These are phyloP conservation scores for Pelodiscus sinensis DNA, from an alignment of 2,113 vertebrate species.

Conservation along the genomic window DNA sequence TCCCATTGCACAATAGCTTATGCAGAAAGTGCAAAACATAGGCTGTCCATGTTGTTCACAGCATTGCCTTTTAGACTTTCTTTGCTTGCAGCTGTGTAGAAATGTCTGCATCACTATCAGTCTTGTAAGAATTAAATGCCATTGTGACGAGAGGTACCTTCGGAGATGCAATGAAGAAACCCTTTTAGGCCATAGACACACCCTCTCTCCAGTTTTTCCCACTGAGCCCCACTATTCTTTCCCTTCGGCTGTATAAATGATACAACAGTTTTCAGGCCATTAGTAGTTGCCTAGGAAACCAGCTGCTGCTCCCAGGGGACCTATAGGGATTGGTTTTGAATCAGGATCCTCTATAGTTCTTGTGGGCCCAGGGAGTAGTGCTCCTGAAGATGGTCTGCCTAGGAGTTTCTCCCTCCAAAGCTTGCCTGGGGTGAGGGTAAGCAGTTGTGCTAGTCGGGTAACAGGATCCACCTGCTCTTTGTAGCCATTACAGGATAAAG, in stretches of 20 bases:
- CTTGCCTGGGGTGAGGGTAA: not conserved
- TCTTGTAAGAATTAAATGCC: not conserved
- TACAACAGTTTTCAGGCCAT: not conserved
- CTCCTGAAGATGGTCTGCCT: not conserved
- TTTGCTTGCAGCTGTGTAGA: not conserved
- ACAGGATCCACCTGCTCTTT: no score
- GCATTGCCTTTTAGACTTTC: not conserved
- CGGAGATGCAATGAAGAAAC: not conserved
- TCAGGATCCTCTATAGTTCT: not conserved
- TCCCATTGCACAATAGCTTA: not conserved
- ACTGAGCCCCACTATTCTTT: not conserved
- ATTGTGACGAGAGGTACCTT: not conserved
- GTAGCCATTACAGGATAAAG: not conserved
- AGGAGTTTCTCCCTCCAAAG: not conserved
- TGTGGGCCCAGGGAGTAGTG: not conserved
- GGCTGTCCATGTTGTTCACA: not conserved
- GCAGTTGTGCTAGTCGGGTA: not conserved
- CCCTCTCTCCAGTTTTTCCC: not conserved
- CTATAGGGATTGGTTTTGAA: not conserved
- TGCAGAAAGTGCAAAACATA: not conserved
- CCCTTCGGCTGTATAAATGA: not conserved
- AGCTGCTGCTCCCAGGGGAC: not conserved
- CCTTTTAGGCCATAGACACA: not conserved
- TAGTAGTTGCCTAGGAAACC: slow-evolving; percentile 34
- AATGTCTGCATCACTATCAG: not conserved